Evolutionary conservation across 2,113 vertebrate species (phyloP), one percentile per base, ranked within the genome.

Genomic region (Hydrolagus affinis): DNA sequence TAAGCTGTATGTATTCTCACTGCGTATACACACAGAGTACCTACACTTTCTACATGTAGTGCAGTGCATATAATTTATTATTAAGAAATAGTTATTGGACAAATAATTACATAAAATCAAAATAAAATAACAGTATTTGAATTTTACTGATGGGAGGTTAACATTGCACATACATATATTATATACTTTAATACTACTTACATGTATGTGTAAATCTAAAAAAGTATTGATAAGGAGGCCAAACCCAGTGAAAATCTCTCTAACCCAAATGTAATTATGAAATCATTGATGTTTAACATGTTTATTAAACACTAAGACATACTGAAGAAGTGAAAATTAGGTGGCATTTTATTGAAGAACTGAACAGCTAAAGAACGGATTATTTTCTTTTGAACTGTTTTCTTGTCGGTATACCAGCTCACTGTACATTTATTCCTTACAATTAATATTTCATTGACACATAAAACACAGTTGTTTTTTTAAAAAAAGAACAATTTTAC

Each of bases 401-500:
- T 68, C 8, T 83, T 66, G 59, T 83, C n/a, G n/a, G 77, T 66
- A 57, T 15, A 64, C n/a, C 44, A 44, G 44, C 44, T 44, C 44
- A 44, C 44, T 6, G 60, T 66, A n/a, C 28, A 28, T 83, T 83
- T 66, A 68, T 66, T 83, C 14, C 28, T 60, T 44, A 64, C 28
- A 66, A 30, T 83, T 32, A 28, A 64, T 83, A 83, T 66, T 66
- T 66, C 19, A 83, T 83, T 83, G 59, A 68, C 60, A 68, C 28
- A 56, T 75, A 68, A 28, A 44, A 44, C 44, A 68, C 78, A 83
- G 78, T 15, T 83, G 66, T 83, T 32, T n/a, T n/a, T n/a, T n/a
- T n/a, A n/a, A 66, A 21, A 83, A 68, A 83, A 28, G 66, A 83
- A 64, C 78, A 83, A 30, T 83, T 83, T 83, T 83, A 83, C 78